A percentile compares a stretch with the other conserved stretches of the same genome.
These are phyloP conservation scores for Drosophila biarmipes DNA, from an alignment of 1,140 invertebrate species.

Conservation along the genomic window DNA sequence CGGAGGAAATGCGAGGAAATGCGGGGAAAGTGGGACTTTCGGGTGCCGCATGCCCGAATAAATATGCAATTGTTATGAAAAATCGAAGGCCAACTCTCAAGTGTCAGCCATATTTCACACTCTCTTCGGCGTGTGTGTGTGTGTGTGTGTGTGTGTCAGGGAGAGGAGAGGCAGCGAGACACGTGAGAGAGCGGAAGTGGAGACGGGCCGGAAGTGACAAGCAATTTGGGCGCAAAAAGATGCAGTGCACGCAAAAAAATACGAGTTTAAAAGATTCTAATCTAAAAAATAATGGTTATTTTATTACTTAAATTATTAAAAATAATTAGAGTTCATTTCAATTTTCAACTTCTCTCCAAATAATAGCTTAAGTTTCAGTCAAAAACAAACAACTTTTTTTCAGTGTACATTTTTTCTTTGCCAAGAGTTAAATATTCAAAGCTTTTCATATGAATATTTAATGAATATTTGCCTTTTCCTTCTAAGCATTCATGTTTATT, in stretches of 20 bases:
- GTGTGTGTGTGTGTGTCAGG: background rate
- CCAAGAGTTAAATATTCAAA: too few species aligned
- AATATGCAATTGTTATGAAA: slow-evolving; percentile 59
- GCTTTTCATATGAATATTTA: too few species aligned
- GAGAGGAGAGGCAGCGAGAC: background rate
- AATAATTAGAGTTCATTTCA: too few species aligned
- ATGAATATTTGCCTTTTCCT: too few species aligned
- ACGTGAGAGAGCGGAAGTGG: background rate
- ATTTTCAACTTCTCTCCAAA: too few species aligned
- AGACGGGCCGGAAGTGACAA: slow-evolving; percentile 24
- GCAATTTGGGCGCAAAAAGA: slow-evolving; percentile 53
- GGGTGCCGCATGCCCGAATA: slow-evolving; percentile 24
- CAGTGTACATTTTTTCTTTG: too few species aligned
- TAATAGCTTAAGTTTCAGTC: too few species aligned
- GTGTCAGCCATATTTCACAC: slow-evolving; percentile 57
- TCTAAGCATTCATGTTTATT: too few species aligned
- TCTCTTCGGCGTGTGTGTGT: slow-evolving; percentile 4
- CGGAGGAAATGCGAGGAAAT: background rate
- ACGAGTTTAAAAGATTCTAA: background rate
- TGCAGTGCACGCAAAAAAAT: slow-evolving; percentile 12
- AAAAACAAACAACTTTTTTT: too few species aligned
- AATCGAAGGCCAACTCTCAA: slow-evolving; percentile 72
- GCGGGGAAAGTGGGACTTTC: slow-evolving; percentile 1
- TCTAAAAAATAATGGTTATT: too few species aligned
- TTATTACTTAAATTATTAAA: too few species aligned